Evolutionary conservation across 1,140 invertebrate species (phyloP).

Genomic region (Euura lappo): DNA sequence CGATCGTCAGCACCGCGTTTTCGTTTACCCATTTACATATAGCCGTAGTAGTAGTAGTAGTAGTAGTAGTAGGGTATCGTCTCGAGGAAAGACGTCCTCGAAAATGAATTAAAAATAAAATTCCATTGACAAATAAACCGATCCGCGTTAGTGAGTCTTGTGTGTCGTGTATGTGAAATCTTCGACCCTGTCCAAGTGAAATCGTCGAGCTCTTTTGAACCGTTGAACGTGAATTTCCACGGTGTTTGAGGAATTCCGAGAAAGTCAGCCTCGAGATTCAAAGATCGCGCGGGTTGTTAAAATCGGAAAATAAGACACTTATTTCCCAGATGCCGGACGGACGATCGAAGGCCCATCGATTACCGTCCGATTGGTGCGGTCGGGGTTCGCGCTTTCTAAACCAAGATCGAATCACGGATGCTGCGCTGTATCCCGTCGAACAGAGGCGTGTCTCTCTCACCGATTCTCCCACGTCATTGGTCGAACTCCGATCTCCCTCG

Average conservation of each 20-base stretch:
- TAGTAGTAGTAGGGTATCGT: too few relatives aligned
- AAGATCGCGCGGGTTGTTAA: not conserved
- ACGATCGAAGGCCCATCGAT: not conserved
- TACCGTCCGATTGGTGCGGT: not conserved
- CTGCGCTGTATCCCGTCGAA: not conserved
- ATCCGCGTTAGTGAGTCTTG: too few relatives aligned
- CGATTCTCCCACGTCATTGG: not conserved
- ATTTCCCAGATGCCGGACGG: too few relatives aligned
- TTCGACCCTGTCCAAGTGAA: too few relatives aligned
- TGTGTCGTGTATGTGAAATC: too few relatives aligned
- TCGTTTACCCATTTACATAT: too few relatives aligned
- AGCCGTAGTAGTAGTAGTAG: too few relatives aligned
- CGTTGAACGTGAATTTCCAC: conserved; percentile 7
- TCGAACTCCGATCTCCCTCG: not conserved
- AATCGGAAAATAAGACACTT: not conserved
- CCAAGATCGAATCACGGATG: not conserved
- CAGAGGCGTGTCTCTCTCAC: not conserved
- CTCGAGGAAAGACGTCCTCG: too few relatives aligned
- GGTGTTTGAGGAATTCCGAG: not conserved
- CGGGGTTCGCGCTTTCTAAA: not conserved
- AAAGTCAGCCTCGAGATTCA: not conserved
- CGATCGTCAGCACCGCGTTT: too few relatives aligned
- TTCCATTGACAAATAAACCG: too few relatives aligned
- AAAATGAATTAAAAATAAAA: too few relatives aligned
- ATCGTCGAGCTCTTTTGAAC: not conserved